Evolutionary conservation across 2,888 invertebrate species (phyloP).

Genomic region (Drosophila merina): DNA sequence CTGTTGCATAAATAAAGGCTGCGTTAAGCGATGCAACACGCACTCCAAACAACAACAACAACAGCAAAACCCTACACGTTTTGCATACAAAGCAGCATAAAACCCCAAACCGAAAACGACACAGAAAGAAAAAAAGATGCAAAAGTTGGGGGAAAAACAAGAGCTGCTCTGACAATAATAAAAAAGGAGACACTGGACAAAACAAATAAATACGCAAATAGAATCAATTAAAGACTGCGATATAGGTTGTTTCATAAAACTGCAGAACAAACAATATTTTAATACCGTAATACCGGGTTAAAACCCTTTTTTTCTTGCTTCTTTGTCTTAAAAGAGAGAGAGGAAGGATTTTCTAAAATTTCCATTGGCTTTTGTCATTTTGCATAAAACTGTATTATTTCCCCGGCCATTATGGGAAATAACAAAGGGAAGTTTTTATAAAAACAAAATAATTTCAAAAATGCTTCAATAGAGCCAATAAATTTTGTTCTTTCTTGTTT

Average conservation of each 20-base stretch:
- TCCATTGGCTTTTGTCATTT: not conserved
- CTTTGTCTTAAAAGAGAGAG: not conserved
- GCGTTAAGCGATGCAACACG: slow-evolving; percentile 45
- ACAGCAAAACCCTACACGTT: slow-evolving; percentile 46
- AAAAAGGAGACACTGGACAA: slow-evolving; percentile 6
- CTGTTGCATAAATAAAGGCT: slow-evolving; percentile 69
- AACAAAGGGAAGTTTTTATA: not conserved
- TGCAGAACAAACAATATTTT: not conserved
- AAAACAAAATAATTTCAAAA: no score
- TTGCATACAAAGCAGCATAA: slow-evolving; percentile 70
- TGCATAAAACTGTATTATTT: not conserved
- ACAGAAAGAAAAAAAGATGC: not conserved
- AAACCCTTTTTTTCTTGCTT: no score
- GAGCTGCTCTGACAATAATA: not conserved
- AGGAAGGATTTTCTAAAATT: not conserved
- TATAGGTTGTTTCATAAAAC: slow-evolving; percentile 10
- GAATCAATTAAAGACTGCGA: not conserved
- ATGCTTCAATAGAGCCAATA: no score
- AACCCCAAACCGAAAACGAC: slow-evolving; percentile 1
- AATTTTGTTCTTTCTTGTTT: no score
- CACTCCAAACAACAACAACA: slow-evolving; percentile 40
- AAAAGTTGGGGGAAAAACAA: not conserved
- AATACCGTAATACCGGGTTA: no score
- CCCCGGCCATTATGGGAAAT: not conserved
- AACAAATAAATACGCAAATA: not conserved